Base-by-base conservation (phyloP, 2,888 invertebrate species). In the Iselma pallidipennis region DNA sequence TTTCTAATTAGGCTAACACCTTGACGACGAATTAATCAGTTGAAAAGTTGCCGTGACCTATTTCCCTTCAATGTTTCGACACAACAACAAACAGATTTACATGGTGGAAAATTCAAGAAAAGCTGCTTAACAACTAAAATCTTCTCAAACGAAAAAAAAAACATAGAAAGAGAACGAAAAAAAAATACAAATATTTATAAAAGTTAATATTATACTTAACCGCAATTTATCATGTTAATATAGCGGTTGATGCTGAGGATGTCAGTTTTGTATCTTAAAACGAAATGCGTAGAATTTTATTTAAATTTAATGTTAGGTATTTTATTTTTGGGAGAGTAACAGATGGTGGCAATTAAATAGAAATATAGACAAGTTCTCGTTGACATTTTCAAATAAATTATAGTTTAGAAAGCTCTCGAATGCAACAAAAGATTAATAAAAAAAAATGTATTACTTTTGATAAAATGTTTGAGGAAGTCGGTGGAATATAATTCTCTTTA, bases 1-100 rank as follows among this genome's bases (percentile, higher is more conserved):
- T 54, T 54, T 42, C 45, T 37, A 54, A 54, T 54, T 54, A 54
- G 52, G 16, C 23, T 52, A 52, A 52, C 52, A 52, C 52, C 52
- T 52, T n/a, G 31, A 33, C 31, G 21, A 31, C 28, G 21, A n/a
- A 33, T 52, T 52, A 52, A 52, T 52, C 52, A 29, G 52, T 52
- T 16, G 33, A 52, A 52, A 52, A 33, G 29, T 51, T 28, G n/a
- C 52, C 21, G 31, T 33, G 52, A 52, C 52, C 52, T 23, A 52
- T 52, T 31, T 52, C 52, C 52, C n/a, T 51, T 51, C 16, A 21
- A 45, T 45, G 21, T 45, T 21, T 23, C 45, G 9, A 21, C 21
- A 45, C 5, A 42, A 42, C 19, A 42, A 42, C 42, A 23, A 42
- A 37, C 42, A 19, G 19, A 2, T 19, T 7, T 19, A 42, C 42